Evolutionary conservation across 2,888 invertebrate species (phyloP), one percentile per base, ranked within the genome.

Genomic region (Rhorus exstirpatorius): DNA sequence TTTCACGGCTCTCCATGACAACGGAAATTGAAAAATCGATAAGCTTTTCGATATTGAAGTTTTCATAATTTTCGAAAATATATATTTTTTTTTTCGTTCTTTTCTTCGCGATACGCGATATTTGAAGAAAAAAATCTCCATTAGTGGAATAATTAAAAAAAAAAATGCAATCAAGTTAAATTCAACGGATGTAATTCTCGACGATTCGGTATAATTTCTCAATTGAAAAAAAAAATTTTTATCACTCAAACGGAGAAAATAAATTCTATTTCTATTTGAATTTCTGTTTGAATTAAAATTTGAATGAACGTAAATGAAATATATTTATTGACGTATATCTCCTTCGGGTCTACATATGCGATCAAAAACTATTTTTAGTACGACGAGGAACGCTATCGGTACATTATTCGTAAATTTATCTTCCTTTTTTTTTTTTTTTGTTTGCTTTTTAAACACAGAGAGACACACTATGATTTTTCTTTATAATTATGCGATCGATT

Each of bases 271-370:
- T n/a, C n/a, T n/a, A n/a, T n/a, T n/a, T n/a, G n/a, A n/a, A n/a
- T n/a, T n/a, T n/a, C n/a, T n/a, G n/a, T n/a, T n/a, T n/a, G n/a
- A n/a, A n/a, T n/a, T n/a, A 2, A 41, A 35, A n/a, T 17, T 63
- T 55, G 17, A 74, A 58, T 70, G 12, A 38, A 61, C 38, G 7
- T 67, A 58, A 67, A 65, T 76, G 77, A 82, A 82, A 79, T 76
- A 75, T 77, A 76, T 84, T 84, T 81, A 84, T 84, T 82, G 82
- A 79, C 51, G 46, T 75, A 60, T 74, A n/a, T n/a, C n/a, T n/a
- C n/a, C 71, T 46, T 72, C 53, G 19, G 35, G 63, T 68, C 63
- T 81, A 84, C 81, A 84, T 68, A 63, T 51, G 26, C 58, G 65
- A 82, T 75, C 68, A 44, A 70, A 75, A 51, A 68, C 75, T 70